Base-by-base conservation (phyloP, 2,888 invertebrate species). In the Caenorhabditis afra region DNA sequence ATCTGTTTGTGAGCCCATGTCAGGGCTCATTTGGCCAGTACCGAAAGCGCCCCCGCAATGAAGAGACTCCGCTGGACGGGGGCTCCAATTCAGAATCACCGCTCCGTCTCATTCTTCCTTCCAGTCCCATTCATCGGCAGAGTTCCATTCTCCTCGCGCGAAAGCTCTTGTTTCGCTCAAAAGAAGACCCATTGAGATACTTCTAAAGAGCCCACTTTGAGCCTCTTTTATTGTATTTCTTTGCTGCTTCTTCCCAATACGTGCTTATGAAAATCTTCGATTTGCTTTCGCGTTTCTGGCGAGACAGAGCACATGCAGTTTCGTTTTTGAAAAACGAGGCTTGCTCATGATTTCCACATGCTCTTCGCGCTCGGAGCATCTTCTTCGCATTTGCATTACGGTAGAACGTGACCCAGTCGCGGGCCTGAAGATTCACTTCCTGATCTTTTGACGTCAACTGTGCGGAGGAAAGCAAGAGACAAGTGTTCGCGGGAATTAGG, bases 191-290 rank as follows among this genome's bases (percentile, higher is more conserved):
- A 74, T 66, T 55, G 61, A 74, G 61, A 74, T 61, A 59, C 61
- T 61, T 71, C 62, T 64, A 57, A 71, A 71, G 62, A 71, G 71
- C 64, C 71, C 70, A 70, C 70, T 70, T 70, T 70, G 53, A 70
- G 47, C 45, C 47, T 16, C 14, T 71, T 70, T 70, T 62, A 70
- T 70, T 70, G 59, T 37, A 37, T 62, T 62, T 71, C 47, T 55
- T 20, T 50, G 23, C 55, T 23, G 16, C 62, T 58, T 45, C 35
- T 29, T 29, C 39, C 47, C 55, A 55, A 65, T 49, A 50, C 16
- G 47, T 50, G 23, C 20, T 45, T 45, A 16, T 45, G n/a, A 1
- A 5, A 11, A 18, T 45, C 12, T 22, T 16, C 58, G 4, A 10
- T 22, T 18, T 39, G 58, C 44, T 39, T 29, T 29, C 29, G 29